Conservation (phyloP, 2,797 vertebrate species). For the Onychomys arenicola region DNA sequence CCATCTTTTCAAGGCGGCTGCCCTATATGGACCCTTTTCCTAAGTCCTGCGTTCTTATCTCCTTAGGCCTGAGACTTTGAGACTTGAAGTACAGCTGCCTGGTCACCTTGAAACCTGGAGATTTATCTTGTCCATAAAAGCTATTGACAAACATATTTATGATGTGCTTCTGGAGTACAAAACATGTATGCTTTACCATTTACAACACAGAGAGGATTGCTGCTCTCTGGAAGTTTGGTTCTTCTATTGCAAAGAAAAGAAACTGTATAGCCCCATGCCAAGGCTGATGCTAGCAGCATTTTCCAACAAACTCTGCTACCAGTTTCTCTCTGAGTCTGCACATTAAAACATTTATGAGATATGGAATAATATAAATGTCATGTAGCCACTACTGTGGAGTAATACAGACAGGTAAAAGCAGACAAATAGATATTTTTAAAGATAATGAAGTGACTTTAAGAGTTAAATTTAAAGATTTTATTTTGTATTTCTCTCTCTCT, state of each 20-base stretch:
- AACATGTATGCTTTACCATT: not conserved
- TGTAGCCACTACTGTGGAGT: not conserved
- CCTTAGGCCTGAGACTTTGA: not conserved
- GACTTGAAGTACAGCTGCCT: not conserved
- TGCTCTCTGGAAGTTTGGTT: not conserved
- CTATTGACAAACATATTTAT: not conserved
- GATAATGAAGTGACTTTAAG: not conserved
- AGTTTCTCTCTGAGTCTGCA: not conserved
- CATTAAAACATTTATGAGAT: not conserved
- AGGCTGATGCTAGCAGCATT: not conserved
- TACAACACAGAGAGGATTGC: not conserved
- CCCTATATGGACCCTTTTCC: not conserved
- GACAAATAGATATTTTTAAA: not conserved
- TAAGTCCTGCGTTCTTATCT: not conserved
- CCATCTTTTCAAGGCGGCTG: not conserved
- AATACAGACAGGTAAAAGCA: not conserved
- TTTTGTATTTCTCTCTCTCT: not conserved
- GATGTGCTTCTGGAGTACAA: not conserved
- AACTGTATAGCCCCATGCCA: not conserved
- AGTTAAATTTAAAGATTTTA: not conserved
- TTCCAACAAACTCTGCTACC: not conserved
- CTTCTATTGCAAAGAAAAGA: not conserved
- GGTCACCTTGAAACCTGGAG: not conserved
- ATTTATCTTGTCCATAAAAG: not conserved
- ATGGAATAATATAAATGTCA: not conserved